Base-by-base conservation (phyloP, 92 coral and sea anemone species). In the Epizoanthus illoricatus region DNA sequence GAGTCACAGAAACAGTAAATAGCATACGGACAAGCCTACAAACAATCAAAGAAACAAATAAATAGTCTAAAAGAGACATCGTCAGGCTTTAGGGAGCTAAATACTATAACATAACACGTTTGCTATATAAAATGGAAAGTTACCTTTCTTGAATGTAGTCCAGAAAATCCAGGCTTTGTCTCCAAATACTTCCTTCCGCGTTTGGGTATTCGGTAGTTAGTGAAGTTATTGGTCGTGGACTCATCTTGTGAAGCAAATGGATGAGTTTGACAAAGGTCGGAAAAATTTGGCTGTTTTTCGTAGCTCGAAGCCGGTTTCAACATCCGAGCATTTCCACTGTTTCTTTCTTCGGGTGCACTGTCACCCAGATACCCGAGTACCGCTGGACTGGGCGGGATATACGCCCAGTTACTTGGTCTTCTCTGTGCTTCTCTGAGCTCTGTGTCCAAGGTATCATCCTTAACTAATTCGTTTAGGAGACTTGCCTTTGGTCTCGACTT, bases 121-220 rank as follows among this genome's bases (percentile, higher is more conserved):
- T 28, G 36, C 36, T 28, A 2, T 28, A 28, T 28, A 28, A 28
- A 28, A 42, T 52, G 19, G 6, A 9, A n/a, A n/a, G 12, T 41
- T 64, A 78, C 82, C 71, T 63, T 78, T 78, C 71, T 78, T 63
- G 43, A 24, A 11, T 66, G 61, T 5, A 40, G 71, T 28, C n/a
- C 39, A 5, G 72, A 78, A 13, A 62, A 78, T 49, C 43, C 57
- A 59, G 56, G 67, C 21, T 64, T 62, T 63, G 59, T 70, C 43
- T 78, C 82, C 82, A 78, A 63, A 64, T 78, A 78, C 42, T 63
- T 64, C 43, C 33, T 52, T 17, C 71, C 71, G 13, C 18, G 21
- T 61, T 78, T 78, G 23, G 82, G 82, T 62, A 63, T 41, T 42
- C 70, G 82, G 41, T 78, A 78, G 47, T 45, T 78, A 2, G 41